These are phyloP conservation scores for Zygaena filipendulae DNA, from an alignment of 2,888 invertebrate species.

Conservation along the genomic window DNA sequence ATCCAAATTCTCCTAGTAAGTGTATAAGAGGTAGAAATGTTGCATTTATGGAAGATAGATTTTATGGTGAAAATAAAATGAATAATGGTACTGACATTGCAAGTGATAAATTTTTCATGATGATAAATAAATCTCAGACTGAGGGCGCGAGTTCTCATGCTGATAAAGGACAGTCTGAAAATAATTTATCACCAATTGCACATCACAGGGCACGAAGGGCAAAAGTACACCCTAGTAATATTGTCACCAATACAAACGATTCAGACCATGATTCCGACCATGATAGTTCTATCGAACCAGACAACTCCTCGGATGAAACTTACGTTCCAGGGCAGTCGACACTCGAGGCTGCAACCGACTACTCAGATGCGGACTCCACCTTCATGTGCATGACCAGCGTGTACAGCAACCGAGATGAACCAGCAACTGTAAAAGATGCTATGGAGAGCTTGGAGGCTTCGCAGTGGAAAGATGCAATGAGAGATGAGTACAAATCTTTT, in stretches of 20 bases:
- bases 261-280: too few relatives aligned
- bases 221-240: too few relatives aligned
- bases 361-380: not conserved
- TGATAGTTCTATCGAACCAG: too few relatives aligned
- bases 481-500: conserved; percentile 13
- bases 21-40: conserved; percentile 13
- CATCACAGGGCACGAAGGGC: too few relatives aligned
- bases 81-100: too few relatives aligned
- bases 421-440: conserved; percentile 7
- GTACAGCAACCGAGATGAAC: conserved; percentile 4
- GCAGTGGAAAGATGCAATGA: conserved; percentile 11
- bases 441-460: conserved; percentile 4
- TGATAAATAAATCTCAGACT: too few relatives aligned
- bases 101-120: too few relatives aligned
- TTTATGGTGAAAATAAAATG: too few relatives aligned
- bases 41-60: conserved; percentile 11
- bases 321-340: conserved; percentile 7
- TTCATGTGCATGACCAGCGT: not conserved
- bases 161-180: too few relatives aligned
- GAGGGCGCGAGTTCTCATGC: too few relatives aligned
- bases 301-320: conserved; percentile 6
- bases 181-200: too few relatives aligned
- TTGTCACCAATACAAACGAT: too few relatives aligned
- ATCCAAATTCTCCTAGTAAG: conserved; percentile 8
- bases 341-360: not conserved